phyloP scores from a whole-genome alignment of 2,797 vertebrate species.

The Semotilus atromaculatus region DNA sequence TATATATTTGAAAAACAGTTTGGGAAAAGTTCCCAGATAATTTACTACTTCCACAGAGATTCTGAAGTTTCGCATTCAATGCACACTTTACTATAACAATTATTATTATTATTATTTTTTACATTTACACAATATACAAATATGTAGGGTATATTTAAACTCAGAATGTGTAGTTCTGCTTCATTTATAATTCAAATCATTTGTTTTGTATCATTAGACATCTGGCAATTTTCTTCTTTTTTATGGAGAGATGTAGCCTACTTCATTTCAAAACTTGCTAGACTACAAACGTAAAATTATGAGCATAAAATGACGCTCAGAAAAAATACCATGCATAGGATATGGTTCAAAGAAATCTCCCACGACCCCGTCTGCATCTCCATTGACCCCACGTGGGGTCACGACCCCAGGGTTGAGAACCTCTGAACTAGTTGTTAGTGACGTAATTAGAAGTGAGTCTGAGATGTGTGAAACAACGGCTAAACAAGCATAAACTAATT shows the following conservation, averaged over 20 bases:
- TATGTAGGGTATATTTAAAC: too few relatives aligned
- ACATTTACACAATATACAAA: too few relatives aligned
- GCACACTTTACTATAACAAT: neutral
- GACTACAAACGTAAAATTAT: neutral
- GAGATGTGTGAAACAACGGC: neutral
- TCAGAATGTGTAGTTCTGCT: neutral
- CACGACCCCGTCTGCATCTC: slow-evolving; percentile 6
- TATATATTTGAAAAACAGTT: neutral
- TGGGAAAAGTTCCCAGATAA: neutral
- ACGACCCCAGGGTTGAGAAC: slow-evolving; percentile 17
- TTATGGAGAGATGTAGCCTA: too few relatives aligned
- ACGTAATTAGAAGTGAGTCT: slow-evolving; percentile 6
- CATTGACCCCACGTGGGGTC: neutral
- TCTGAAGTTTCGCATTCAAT: neutral
- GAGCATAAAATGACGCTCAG: neutral
- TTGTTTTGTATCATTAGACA: neutral
- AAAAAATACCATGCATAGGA: neutral
- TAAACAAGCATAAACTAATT: neutral
- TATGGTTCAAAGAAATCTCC: neutral
- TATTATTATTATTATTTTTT: too few relatives aligned
- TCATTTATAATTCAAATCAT: neutral
- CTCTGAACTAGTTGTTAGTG: slow-evolving; percentile 1
- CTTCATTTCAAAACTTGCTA: neutral
- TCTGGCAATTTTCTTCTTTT: neutral
- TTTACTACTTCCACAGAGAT: neutral